Conservation (phyloP, 2,888 invertebrate genomes). For the Nemurella pictetii region DNA sequence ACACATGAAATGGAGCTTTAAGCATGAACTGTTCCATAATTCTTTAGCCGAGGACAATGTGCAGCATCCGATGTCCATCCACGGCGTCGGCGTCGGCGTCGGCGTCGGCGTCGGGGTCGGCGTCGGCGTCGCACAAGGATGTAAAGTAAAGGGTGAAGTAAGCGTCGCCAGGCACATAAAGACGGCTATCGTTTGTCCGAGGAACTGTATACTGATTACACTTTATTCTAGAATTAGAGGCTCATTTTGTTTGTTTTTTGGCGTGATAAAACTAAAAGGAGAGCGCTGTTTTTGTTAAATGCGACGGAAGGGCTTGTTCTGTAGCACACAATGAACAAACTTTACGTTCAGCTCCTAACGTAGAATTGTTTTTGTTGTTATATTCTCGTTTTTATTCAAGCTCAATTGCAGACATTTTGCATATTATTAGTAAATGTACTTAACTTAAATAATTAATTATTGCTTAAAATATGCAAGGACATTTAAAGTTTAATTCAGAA, state of each 20-base stretch:
- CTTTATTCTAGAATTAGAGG: neutral
- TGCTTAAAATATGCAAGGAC: neutral
- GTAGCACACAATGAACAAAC: neutral
- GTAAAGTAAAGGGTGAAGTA: neutral
- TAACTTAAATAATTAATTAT: neutral
- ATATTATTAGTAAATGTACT: neutral
- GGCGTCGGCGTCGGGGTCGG: too few relatives aligned
- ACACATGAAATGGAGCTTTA: neutral
- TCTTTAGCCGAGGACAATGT: neutral
- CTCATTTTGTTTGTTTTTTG: neutral
- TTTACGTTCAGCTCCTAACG: neutral
- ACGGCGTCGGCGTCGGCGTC: too few relatives aligned
- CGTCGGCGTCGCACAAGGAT: neutral
- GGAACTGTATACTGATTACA: neutral
- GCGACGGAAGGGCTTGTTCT: neutral
- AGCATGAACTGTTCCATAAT: neutral
- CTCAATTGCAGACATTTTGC: neutral
- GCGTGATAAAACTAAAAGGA: neutral
- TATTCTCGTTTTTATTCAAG: neutral
- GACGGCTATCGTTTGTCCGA: neutral
- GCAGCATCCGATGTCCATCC: neutral
- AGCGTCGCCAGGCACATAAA: neutral
- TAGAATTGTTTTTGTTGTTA: neutral
- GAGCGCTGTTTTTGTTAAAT: neutral
- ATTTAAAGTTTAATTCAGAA: neutral